Evolutionary conservation across 2,797 vertebrate genomes (phyloP).

Genomic region (Arnoldichthys spilopterus): DNA sequence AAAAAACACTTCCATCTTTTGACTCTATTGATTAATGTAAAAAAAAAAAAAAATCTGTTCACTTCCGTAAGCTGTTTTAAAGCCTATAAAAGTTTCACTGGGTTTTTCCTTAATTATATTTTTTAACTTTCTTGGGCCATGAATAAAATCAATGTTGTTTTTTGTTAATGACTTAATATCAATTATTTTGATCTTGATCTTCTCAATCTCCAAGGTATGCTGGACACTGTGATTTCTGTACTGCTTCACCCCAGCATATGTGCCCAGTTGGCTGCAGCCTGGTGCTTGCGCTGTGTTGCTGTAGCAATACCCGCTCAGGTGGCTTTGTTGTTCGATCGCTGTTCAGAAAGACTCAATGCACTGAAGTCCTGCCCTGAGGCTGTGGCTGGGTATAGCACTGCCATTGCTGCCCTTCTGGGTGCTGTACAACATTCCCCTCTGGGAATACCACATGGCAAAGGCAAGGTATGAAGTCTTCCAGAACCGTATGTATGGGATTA

Average conservation of each 20-base stretch:
- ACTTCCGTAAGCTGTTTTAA: background rate
- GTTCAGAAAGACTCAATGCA: constrained; percentile 79
- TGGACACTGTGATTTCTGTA: constrained; percentile 86
- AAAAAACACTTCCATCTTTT: background rate
- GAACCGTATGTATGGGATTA: background rate
- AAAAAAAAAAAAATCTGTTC: background rate
- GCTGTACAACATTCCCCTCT: constrained; percentile 87
- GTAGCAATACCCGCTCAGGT: constrained; percentile 83
- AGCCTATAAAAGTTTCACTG: background rate
- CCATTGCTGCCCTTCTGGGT: constrained; percentile 86
- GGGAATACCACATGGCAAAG: constrained; percentile 89
- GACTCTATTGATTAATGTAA: background rate
- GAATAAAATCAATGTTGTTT: too few species aligned
- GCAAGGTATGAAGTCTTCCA: constrained; percentile 79
- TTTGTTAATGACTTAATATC: too few species aligned
- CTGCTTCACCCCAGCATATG: constrained; percentile 82
- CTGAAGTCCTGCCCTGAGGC: constrained; percentile 88
- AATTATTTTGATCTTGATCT: background rate
- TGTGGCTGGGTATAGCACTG: constrained; percentile 87
- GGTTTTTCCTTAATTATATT: too few species aligned
- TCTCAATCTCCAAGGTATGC: constrained; percentile 72
- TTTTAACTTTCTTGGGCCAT: too few species aligned
- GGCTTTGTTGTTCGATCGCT: constrained; percentile 84
- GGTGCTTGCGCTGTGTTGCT: constrained; percentile 88
- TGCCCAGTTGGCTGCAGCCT: constrained; percentile 86